Conservation (phyloP, 2,888 invertebrate species). For the Ichneumon xanthorius region DNA sequence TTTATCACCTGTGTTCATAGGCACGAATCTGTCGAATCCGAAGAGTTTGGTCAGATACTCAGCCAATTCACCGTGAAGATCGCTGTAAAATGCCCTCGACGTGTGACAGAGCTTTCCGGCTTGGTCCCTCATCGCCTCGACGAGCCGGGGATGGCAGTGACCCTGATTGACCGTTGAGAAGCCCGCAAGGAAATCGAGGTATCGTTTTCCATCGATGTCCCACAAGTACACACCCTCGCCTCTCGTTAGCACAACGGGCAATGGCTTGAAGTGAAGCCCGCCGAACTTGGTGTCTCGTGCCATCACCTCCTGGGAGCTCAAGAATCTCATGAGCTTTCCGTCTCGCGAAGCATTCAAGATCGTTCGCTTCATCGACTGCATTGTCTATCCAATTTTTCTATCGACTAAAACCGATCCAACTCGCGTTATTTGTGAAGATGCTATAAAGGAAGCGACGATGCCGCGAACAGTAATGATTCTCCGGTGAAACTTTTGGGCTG, state of each 20-base stretch:
- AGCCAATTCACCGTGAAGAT: conserved; percentile 90
- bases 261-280: conserved; percentile 90
- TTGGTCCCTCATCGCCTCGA: conserved; percentile 87
- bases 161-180: conserved; percentile 94
- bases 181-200: conserved; percentile 92
- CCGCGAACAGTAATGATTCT: not conserved
- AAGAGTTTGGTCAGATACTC: conserved; percentile 90
- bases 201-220: conserved; percentile 92
- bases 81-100: conserved; percentile 92
- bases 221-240: conserved; percentile 91
- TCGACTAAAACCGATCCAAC: not conserved
- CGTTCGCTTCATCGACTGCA: conserved; percentile 72
- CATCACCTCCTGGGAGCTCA: conserved; percentile 82
- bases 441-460: not conserved
- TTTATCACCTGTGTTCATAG: conserved; percentile 91
- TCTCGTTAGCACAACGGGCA: conserved; percentile 89
- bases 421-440: not conserved
- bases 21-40: conserved; percentile 91
- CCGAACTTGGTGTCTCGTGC: conserved; percentile 88
- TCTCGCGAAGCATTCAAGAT: conserved; percentile 52
- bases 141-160: conserved; percentile 91
- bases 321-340: conserved; percentile 63
- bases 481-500: conserved; percentile 31
- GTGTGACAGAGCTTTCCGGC: conserved; percentile 89
- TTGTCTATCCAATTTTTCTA: conserved; percentile 45